Evolutionary conservation across 2,113 vertebrate species (phyloP).

Genomic region (Ophthalmolycus amberensis): DNA sequence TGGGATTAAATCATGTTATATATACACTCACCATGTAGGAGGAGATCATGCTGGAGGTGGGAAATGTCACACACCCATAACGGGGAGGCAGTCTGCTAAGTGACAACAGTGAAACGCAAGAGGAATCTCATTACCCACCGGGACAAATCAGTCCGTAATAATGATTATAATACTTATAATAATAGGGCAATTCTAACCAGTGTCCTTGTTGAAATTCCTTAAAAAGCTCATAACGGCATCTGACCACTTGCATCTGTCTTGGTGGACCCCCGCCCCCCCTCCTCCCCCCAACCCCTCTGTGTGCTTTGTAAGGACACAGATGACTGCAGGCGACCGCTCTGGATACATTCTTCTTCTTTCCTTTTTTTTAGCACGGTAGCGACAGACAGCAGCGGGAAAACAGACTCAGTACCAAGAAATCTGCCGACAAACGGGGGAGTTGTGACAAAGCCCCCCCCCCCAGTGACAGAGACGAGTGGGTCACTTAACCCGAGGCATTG

Average conservation of each 20-base stretch:
- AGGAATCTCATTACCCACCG: constrained; percentile 31
- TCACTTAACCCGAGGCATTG: constrained; percentile 61
- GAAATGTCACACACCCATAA: constrained; percentile 48
- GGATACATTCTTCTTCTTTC: constrained; percentile 25
- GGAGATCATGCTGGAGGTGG: constrained; percentile 44
- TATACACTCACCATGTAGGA: constrained; percentile 45
- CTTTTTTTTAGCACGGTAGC: constrained; percentile 19
- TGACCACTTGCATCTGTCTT: constrained; percentile 9
- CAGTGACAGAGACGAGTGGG: constrained; percentile 55
- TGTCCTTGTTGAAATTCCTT: not conserved
- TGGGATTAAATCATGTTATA: constrained; percentile 50
- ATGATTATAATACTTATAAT: constrained; percentile 4
- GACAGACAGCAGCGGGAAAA: constrained; percentile 23
- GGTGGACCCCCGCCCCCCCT: too few relatives aligned
- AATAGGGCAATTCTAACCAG: not conserved
- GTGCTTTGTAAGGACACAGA: constrained; percentile 35
- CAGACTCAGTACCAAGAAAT: constrained; percentile 8
- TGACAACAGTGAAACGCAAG: constrained; percentile 8
- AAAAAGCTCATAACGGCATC: constrained; percentile 2
- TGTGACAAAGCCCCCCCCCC: constrained; percentile 28
- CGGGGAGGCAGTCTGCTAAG: constrained; percentile 15
- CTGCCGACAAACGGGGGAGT: not conserved
- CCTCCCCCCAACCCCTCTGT: not conserved
- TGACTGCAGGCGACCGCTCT: constrained; percentile 38
- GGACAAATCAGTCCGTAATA: constrained; percentile 2